Base-by-base conservation (phyloP, 2,888 invertebrate genomes). In the Cerastoderma edule region DNA sequence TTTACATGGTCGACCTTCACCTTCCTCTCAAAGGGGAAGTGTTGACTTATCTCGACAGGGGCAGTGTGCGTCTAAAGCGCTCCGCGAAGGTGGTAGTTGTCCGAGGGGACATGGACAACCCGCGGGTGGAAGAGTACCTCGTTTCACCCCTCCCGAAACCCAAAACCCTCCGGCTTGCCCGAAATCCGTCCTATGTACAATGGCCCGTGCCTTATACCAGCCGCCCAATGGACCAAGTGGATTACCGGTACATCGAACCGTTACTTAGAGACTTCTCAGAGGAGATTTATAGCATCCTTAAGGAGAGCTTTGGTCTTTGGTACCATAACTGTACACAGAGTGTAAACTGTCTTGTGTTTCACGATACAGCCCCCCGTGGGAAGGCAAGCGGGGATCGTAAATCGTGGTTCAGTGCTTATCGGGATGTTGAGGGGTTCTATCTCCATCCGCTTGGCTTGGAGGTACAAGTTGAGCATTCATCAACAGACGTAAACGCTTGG, bases 401-500 rank as follows among this genome's bases (percentile, higher is more conserved):
- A 68, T 78, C 87, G 10, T 90, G 89, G 90, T 87, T 88, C 70
- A 84, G 87, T 83, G 81, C 87, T 0, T 88, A 85, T 66, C 79
- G 88, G 16, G 85, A 88, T 44, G 85, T 88, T 10, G 89, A 89
- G 65, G 90, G 90, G 0, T 87, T 80, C 53, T 85, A 87, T n/a
- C 80, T 89, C 0, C 87, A 88, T 53, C 90, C 91, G 0, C 73
- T 90, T 8, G 89, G 89, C 6, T 71, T 91, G 22, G 88, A 89
- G 50, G 76, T 91, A 39, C 86, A 86, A 68, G 85, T 90, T 22
- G 83, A 89, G 46, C 88, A 88, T 67, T 60, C 67, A 24, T 87
- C 87, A 6, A 80, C 79, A 22, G 76, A 88, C 65, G 67, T 83
- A 1, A 73, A 60, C 16, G 65, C 85, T 16, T 91, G 90, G 90